These are phyloP conservation scores for Nebria ingens DNA, from an alignment of 1,140 invertebrate species.

Conservation along the genomic window DNA sequence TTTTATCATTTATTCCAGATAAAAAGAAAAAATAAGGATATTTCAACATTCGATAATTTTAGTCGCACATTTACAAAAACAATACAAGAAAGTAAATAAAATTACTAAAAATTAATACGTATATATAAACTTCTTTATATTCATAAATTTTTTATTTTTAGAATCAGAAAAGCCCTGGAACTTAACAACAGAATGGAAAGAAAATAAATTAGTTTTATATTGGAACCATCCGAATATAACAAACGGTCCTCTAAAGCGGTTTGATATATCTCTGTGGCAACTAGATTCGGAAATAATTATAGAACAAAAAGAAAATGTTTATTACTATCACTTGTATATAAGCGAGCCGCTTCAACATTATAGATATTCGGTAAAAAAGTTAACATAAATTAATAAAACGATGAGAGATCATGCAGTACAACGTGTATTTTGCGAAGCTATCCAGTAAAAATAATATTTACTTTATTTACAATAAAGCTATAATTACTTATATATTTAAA, in stretches of 20 bases:
- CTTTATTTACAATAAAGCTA: too few species aligned
- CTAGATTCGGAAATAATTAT: not conserved
- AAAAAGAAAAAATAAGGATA: not conserved
- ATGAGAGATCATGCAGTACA: too few species aligned
- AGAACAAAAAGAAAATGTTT: too few species aligned
- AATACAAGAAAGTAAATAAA: not conserved
- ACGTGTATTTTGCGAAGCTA: too few species aligned
- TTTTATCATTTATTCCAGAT: too few species aligned
- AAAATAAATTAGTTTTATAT: not conserved
- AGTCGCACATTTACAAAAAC: not conserved
- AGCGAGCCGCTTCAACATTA: too few species aligned
- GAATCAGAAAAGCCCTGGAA: not conserved
- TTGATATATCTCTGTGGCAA: not conserved
- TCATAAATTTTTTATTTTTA: not conserved
- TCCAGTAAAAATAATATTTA: too few species aligned
- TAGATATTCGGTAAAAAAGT: too few species aligned
- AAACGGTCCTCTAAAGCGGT: not conserved
- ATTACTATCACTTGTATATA: too few species aligned
- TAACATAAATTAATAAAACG: too few species aligned
- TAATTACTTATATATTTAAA: too few species aligned
- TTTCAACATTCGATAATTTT: not conserved
- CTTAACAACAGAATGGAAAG: not conserved
- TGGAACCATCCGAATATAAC: not conserved
- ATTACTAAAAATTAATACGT: too few species aligned
- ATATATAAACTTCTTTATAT: not conserved